Conservation (phyloP, 2,797 vertebrate species). For the Sebastes trivittatus region DNA sequence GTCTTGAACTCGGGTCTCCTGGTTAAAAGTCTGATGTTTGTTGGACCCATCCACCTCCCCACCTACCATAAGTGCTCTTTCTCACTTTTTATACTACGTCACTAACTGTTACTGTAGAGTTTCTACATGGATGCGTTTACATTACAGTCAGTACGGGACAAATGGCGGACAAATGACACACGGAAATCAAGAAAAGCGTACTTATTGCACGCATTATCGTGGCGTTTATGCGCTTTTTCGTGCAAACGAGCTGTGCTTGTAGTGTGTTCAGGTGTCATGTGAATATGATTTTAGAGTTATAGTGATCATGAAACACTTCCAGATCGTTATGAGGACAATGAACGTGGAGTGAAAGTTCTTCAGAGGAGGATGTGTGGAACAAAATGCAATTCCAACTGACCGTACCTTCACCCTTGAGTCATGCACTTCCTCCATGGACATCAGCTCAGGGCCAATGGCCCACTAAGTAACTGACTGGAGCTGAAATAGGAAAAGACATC, state of each 20-base stretch:
- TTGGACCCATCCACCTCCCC: no score
- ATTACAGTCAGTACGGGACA: no score
- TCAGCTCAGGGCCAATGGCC: background rate
- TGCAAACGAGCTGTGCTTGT: background rate
- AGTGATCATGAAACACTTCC: background rate
- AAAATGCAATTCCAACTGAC: background rate
- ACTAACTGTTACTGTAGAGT: accelerated
- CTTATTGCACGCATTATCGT: no score
- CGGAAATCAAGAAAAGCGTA: no score
- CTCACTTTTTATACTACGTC: no score
- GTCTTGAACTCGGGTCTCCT: no score
- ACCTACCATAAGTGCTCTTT: no score
- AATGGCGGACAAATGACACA: no score
- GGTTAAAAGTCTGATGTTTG: no score
- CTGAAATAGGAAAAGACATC: background rate
- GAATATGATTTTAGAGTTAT: background rate
- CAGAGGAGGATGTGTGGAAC: background rate
- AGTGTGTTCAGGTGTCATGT: background rate
- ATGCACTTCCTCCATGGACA: background rate
- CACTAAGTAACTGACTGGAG: background rate
- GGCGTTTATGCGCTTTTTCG: no score
- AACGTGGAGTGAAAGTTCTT: background rate
- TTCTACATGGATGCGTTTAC: no score
- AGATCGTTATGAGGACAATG: background rate
- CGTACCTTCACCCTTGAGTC: background rate